These are phyloP conservation scores for Lissonota sp. DNA, from an alignment of 2,888 invertebrate genomes.

Conservation along the genomic window DNA sequence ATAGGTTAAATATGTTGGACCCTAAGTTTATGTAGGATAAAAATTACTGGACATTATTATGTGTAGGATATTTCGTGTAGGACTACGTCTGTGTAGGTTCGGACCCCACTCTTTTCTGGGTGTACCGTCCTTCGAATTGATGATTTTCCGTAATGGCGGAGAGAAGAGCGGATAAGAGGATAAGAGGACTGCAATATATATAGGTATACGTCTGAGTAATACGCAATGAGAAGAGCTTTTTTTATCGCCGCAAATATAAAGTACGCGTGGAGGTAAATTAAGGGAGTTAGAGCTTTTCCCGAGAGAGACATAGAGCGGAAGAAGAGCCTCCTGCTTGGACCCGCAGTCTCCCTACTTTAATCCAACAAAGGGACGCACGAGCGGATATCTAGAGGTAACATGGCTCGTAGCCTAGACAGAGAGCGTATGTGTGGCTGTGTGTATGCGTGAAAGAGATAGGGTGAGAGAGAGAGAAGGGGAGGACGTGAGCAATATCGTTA, in stretches of 20 bases:
- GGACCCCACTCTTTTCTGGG: not conserved
- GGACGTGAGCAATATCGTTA: constrained; percentile 48
- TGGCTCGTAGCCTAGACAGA: constrained; percentile 29
- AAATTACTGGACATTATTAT: too few relatives aligned
- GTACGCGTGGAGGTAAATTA: constrained; percentile 38
- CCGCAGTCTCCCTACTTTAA: not conserved
- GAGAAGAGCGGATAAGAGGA: not conserved
- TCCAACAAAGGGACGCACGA: constrained; percentile 6
- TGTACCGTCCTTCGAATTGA: not conserved
- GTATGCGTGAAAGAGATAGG: not conserved
- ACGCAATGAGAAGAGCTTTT: constrained; percentile 7
- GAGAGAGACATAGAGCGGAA: constrained; percentile 24
- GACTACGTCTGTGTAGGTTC: not conserved
- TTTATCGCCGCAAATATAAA: constrained; percentile 33
- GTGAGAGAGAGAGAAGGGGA: not conserved
- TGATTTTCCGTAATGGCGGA: not conserved
- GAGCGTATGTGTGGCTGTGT: constrained; percentile 21
- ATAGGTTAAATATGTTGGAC: too few relatives aligned
- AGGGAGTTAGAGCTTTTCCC: constrained; percentile 3
- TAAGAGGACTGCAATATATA: not conserved
- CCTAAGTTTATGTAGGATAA: too few relatives aligned
- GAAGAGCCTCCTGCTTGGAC: not conserved
- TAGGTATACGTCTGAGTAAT: not conserved
- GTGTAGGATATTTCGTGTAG: too few relatives aligned
- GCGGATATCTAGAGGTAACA: not conserved